Conservation (phyloP, 2,888 invertebrate genomes). For the Eupithecia vulgata region DNA sequence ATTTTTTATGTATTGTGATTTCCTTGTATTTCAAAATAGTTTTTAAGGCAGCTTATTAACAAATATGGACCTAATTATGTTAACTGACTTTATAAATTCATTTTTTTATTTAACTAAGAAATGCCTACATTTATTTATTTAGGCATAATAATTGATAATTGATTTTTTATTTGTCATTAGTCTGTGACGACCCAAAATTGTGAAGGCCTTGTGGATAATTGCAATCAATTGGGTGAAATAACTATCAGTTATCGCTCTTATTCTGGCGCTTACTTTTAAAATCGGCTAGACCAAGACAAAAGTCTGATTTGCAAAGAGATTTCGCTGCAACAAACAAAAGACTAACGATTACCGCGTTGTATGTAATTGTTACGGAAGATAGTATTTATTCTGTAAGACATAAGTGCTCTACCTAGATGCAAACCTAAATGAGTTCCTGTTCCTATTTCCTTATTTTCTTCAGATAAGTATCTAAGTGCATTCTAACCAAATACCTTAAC, state of each 20-base stretch:
- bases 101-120: not conserved
- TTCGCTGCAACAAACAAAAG: slow-evolving; percentile 7
- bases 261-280: not conserved
- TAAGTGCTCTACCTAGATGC: not conserved
- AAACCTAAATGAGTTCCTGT: not conserved
- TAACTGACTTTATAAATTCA: too few species aligned
- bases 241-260: not conserved
- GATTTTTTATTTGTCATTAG: not conserved
- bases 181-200: not conserved
- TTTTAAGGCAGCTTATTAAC: too few species aligned
- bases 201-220: not conserved
- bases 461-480: not conserved
- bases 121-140: not conserved
- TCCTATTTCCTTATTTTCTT: slow-evolving; percentile 7
- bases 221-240: not conserved
- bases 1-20: too few species aligned
- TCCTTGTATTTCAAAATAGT: too few species aligned
- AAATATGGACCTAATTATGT: too few species aligned
- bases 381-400: not conserved
- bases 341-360: slow-evolving; percentile 20
- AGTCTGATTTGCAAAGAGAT: not conserved
- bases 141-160: not conserved
- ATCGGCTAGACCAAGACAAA: not conserved
- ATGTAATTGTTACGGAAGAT: slow-evolving; percentile 23
- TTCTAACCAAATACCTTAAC: not conserved